These are phyloP conservation scores for Pygoscelis adeliae DNA, from an alignment of 2,113 vertebrate genomes.

Conservation along the genomic window DNA sequence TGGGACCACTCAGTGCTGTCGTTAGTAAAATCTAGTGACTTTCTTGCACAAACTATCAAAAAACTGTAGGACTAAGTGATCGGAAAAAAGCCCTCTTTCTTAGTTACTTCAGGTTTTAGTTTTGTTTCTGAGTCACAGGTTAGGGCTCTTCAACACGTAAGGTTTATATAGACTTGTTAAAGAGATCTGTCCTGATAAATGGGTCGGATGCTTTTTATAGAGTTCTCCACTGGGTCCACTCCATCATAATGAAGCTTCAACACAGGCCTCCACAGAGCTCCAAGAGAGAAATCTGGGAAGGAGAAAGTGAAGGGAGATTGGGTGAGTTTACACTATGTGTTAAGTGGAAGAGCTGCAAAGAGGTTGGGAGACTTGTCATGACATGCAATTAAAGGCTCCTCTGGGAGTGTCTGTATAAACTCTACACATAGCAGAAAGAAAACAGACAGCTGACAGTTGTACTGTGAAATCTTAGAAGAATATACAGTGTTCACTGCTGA, in stretches of 20 bases:
- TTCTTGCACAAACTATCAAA: background rate
- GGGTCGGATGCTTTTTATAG: constrained; percentile 53
- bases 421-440: constrained; percentile 30
- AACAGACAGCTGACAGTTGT: constrained; percentile 60
- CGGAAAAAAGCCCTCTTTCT: background rate
- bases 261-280: background rate
- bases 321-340: constrained; percentile 48
- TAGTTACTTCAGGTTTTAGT: background rate
- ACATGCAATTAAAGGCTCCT: constrained; percentile 67
- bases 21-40: background rate
- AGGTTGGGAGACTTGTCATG: constrained; percentile 73
- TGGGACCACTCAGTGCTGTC: background rate
- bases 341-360: constrained; percentile 67
- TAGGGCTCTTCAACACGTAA: background rate
- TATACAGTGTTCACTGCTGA: constrained; percentile 47
- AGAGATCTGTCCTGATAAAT: constrained; percentile 58
- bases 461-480: constrained; percentile 36
- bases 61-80: background rate
- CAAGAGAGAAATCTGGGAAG: constrained; percentile 29
- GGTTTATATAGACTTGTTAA: constrained; percentile 44
- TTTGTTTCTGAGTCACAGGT: constrained; percentile 25
- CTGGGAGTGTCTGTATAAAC: constrained; percentile 41
- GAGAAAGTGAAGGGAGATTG: constrained; percentile 61
- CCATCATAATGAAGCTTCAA: constrained; percentile 47
- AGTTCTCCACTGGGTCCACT: constrained; percentile 7